These are phyloP conservation scores for Corythornis vintsioides DNA, from an alignment of 2,113 vertebrate genomes.

Conservation along the genomic window DNA sequence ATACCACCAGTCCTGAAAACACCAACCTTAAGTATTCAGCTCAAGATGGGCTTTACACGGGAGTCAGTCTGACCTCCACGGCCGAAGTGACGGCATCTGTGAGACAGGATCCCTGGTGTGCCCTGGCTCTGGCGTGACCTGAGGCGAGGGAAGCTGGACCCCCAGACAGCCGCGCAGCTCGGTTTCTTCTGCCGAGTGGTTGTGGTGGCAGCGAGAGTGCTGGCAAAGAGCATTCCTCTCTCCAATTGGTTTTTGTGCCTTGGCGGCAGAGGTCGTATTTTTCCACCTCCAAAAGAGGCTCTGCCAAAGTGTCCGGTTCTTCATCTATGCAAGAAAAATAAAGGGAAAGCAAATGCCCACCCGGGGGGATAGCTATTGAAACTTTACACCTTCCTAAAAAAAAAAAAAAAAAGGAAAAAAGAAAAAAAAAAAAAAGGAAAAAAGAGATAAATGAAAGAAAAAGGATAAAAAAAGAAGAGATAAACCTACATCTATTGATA, in stretches of 20 bases:
- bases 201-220: neutral
- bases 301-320: slow-evolving; percentile 43
- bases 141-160: slow-evolving; percentile 24
- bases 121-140: slow-evolving; percentile 91
- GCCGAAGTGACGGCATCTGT: slow-evolving; percentile 88
- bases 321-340: slow-evolving; percentile 70
- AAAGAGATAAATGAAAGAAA: too few species aligned
- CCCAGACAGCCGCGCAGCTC: neutral
- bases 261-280: slow-evolving; percentile 67
- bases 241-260: slow-evolving; percentile 61
- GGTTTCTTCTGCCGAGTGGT: slow-evolving; percentile 6
- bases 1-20: slow-evolving; percentile 81
- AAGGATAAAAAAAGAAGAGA: neutral
- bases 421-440: fast-evolving
- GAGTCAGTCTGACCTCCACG: slow-evolving; percentile 86
- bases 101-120: slow-evolving; percentile 93
- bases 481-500: neutral
- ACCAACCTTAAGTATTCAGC: slow-evolving; percentile 89
- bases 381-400: neutral
- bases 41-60: slow-evolving; percentile 89
- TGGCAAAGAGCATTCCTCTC: slow-evolving; percentile 60
- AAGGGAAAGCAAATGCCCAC: slow-evolving; percentile 35
- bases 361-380: neutral
- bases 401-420: too few species aligned
- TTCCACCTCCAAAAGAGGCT: slow-evolving; percentile 10